Base-by-base conservation (phyloP, 2,113 vertebrate species). In the Urocynchramus pylzowi region DNA sequence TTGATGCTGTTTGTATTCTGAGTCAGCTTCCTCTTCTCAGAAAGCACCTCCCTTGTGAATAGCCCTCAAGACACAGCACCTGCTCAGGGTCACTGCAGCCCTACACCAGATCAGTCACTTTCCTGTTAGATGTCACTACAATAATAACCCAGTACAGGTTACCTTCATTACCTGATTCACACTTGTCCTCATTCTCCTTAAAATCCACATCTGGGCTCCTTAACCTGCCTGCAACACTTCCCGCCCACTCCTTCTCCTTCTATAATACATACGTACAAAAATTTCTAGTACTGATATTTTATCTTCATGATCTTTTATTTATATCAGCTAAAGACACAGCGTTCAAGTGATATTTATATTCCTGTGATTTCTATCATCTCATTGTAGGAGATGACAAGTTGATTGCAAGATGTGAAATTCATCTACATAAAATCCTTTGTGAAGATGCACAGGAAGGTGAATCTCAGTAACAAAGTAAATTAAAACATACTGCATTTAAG, bases 341-440 rank as follows among this genome's bases (percentile, higher is more conserved):
- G 13, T 77, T 63, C 92, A 76, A 84, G 52, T 15, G 31, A 35
- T 80, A 50, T 77, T 95, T 97, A 93, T 92, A 69, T 89, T 93
- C 76, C 84, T 76, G 76, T 69, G 65, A 91, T 76, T 97, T 90
- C 87, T 91, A 24, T 81, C 85, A 69, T 84, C 24, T 75, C 78
- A 83, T 84, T 49, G 65, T 57, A 63, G 45, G 57, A 59, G 64
- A 77, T 63, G 81, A 96, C 92, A 96, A 86, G 86, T 77, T 79
- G 79, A 96, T 91, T 86, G 69, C 89, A 84, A 95, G 90, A 95
- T 22, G 54, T 57, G 83, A 94, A 93, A 91, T 85, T 64, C 39
- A 82, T 76, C 84, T 80, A 42, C 81, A 68, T 73, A 91, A 89
- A 87, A 59, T 31, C 41, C 74, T 71, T 95, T 77, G 65, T 87